Evolutionary conservation across 2,888 invertebrate genomes (phyloP).

Genomic region (Blastobasis lacticolella): DNA sequence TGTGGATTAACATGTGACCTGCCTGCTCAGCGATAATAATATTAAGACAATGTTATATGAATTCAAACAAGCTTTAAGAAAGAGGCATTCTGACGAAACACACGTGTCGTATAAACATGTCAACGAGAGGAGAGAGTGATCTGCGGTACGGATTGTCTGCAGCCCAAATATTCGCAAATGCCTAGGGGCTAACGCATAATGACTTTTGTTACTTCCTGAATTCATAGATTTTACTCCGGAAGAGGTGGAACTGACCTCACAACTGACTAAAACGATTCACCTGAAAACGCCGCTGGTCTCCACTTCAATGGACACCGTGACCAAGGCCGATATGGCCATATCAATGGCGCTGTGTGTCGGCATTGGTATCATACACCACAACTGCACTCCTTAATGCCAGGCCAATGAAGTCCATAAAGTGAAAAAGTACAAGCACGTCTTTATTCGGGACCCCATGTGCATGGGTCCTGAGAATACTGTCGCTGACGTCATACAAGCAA

Average conservation of each 20-base stretch:
- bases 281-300: constrained; percentile 96
- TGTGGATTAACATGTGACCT: no score
- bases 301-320: constrained; percentile 99
- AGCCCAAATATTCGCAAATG: constrained; percentile 83
- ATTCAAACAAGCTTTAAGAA: no score
- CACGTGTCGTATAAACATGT: constrained; percentile 35
- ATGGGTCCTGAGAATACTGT: constrained; percentile 91
- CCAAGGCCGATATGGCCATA: constrained; percentile 99
- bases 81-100: no score
- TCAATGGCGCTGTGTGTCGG: constrained; percentile 99
- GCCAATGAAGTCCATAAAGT: constrained; percentile 97
- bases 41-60: no score
- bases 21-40: no score
- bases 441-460: constrained; percentile 97
- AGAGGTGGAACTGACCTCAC: constrained; percentile 92
- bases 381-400: constrained; percentile 95
- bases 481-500: constrained; percentile 91
- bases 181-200: constrained; percentile 95
- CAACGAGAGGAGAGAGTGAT: constrained; percentile 46
- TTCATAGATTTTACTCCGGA: constrained; percentile 96
- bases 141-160: constrained; percentile 89
- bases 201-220: constrained; percentile 98
- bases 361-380: constrained; percentile 97
- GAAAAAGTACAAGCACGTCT: constrained; percentile 99
- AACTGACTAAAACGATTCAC: constrained; percentile 89